Evolutionary conservation across 2,113 vertebrate genomes (phyloP).

Genomic region (Castor canadensis): DNA sequence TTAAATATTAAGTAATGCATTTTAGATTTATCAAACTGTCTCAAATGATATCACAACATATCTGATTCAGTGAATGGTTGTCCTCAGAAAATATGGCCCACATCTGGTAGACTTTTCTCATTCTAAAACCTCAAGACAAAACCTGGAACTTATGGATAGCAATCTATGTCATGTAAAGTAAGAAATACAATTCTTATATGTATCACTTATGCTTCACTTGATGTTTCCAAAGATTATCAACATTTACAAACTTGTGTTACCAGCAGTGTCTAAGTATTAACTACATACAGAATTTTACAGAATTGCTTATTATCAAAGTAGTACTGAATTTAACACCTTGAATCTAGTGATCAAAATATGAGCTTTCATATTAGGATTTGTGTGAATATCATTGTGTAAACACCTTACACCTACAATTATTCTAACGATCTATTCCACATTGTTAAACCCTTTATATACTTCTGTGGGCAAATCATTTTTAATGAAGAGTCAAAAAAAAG

Average conservation of each 20-base stretch:
- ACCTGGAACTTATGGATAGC: background rate
- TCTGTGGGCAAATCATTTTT: background rate
- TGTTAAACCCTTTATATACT: background rate
- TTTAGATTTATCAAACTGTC: background rate
- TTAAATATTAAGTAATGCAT: background rate
- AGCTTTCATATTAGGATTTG: background rate
- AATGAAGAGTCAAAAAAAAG: background rate
- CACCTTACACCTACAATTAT: background rate
- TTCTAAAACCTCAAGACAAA: background rate
- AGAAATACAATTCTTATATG: too few species aligned
- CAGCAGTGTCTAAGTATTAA: constrained; percentile 78
- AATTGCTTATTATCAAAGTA: constrained; percentile 81
- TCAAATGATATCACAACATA: background rate
- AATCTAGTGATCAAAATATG: constrained; percentile 55
- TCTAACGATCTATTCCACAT: background rate
- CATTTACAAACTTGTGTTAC: constrained; percentile 47
- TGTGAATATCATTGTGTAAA: background rate
- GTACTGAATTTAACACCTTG: constrained; percentile 63
- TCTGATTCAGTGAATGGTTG: background rate
- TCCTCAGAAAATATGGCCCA: background rate
- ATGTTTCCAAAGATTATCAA: constrained; percentile 52
- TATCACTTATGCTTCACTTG: too few species aligned
- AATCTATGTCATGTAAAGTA: background rate
- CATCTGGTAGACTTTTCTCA: background rate
- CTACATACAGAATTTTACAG: constrained; percentile 80